These are phyloP conservation scores for Enteromius anoplus DNA, from an alignment of 2,797 vertebrate species.

Conservation along the genomic window DNA sequence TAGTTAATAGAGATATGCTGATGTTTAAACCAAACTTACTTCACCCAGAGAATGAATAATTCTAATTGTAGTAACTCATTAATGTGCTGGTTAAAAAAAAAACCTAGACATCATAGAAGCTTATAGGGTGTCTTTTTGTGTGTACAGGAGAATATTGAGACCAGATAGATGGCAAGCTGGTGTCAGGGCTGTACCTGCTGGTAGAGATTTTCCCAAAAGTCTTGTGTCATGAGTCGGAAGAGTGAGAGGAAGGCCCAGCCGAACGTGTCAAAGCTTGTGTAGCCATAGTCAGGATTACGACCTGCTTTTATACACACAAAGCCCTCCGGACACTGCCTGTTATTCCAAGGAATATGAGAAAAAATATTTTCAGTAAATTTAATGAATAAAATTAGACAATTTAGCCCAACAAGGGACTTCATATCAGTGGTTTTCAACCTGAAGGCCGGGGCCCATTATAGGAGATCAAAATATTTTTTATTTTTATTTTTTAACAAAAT, in stretches of 20 bases:
- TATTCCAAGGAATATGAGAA: conserved; percentile 55
- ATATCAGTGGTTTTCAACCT: no score
- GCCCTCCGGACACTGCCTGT: conserved; percentile 93
- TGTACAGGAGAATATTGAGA: not conserved
- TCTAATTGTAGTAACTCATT: not conserved
- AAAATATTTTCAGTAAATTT: no score
- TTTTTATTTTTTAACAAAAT: no score
- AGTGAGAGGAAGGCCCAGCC: conserved; percentile 98
- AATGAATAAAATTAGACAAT: no score
- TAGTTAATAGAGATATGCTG: not conserved
- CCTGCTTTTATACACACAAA: conserved; percentile 90
- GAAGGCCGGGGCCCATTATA: no score
- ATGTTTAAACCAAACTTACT: not conserved
- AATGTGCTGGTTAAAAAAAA: not conserved
- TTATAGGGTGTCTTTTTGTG: not conserved
- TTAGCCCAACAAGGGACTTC: no score
- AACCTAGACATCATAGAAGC: not conserved
- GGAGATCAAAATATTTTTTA: no score
- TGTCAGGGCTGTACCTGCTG: conserved; percentile 82
- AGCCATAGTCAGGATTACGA: conserved; percentile 93
- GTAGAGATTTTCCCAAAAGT: conserved; percentile 98
- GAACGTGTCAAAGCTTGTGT: conserved; percentile 97
- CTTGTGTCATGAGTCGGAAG: conserved; percentile 98
- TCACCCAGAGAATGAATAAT: no score
- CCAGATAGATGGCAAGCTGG: not conserved